Conservation (phyloP, 2,113 vertebrate species). For the Pelecanus crispus region DNA sequence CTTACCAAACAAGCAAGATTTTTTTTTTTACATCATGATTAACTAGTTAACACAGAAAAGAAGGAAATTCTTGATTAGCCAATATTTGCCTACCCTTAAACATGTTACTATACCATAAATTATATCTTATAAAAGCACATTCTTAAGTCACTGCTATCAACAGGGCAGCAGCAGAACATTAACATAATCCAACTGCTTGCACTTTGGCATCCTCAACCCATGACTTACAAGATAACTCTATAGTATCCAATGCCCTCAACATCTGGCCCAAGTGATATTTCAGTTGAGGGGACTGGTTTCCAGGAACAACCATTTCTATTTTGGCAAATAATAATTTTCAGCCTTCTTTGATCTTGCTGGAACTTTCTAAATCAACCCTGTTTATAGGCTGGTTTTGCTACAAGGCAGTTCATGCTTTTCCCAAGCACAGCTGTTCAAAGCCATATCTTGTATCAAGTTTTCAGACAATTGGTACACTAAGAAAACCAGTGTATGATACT, state of each 20-base stretch:
- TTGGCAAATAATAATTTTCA: neutral
- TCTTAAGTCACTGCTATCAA: neutral
- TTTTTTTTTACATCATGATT: neutral
- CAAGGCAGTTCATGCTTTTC: neutral
- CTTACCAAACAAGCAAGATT: neutral
- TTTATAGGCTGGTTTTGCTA: neutral
- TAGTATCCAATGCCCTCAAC: neutral
- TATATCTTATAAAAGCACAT: neutral
- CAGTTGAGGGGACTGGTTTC: neutral
- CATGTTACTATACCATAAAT: neutral
- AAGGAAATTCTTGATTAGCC: neutral
- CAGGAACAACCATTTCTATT: neutral
- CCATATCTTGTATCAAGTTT: neutral
- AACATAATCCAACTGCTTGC: neutral
- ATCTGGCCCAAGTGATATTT: neutral
- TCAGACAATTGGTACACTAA: neutral
- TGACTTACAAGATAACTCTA: neutral
- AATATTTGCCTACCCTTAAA: neutral
- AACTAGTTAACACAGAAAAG: neutral
- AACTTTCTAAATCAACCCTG: neutral
- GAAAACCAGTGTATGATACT: neutral
- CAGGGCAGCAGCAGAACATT: neutral
- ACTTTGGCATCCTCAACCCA: neutral
- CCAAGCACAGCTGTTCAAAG: neutral
- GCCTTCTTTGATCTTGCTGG: neutral